A percentile compares a stretch with the other conserved stretches of the same genome.
phyloP scores from a whole-genome alignment of 2,888 invertebrate species.

The Nasonia oneida region DNA sequence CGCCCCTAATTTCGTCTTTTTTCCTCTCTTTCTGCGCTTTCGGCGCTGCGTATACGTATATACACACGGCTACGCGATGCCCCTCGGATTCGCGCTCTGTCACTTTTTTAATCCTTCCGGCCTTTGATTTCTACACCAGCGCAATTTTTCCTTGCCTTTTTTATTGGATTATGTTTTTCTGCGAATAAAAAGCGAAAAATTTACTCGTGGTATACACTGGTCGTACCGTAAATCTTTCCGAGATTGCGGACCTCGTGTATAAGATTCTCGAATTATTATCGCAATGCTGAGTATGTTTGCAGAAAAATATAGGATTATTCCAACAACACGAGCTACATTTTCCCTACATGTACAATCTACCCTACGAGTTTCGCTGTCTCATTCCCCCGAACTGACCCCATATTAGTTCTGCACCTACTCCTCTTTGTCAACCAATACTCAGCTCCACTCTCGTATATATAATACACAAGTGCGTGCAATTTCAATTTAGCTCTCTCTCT shows the following conservation, averaged over 20 bases:
- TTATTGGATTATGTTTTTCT: not conserved
- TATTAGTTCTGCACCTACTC: constrained; percentile 20
- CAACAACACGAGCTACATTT: constrained; percentile 8
- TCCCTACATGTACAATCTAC: not conserved
- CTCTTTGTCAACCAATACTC: constrained; percentile 22
- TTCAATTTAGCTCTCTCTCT: not conserved
- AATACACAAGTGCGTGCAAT: constrained; percentile 10
- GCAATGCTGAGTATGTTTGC: not conserved
- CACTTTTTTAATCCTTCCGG: constrained; percentile 14
- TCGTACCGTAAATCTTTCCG: not conserved
- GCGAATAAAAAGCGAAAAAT: not conserved
- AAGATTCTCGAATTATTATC: too few relatives aligned
- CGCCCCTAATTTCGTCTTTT: constrained; percentile 52
- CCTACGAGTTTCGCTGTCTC: not conserved
- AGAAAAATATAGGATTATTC: not conserved
- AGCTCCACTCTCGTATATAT: not conserved
- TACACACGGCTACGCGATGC: not conserved
- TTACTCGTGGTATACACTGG: not conserved
- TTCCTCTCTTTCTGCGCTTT: constrained; percentile 19
- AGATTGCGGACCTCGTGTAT: too few relatives aligned
- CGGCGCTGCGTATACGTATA: not conserved
- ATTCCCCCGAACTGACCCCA: not conserved
- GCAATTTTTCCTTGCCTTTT: not conserved
- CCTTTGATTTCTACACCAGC: constrained; percentile 10
- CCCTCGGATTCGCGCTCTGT: not conserved